Conservation (phyloP, 2,113 vertebrate species). For the Grammomys dolichurus region DNA sequence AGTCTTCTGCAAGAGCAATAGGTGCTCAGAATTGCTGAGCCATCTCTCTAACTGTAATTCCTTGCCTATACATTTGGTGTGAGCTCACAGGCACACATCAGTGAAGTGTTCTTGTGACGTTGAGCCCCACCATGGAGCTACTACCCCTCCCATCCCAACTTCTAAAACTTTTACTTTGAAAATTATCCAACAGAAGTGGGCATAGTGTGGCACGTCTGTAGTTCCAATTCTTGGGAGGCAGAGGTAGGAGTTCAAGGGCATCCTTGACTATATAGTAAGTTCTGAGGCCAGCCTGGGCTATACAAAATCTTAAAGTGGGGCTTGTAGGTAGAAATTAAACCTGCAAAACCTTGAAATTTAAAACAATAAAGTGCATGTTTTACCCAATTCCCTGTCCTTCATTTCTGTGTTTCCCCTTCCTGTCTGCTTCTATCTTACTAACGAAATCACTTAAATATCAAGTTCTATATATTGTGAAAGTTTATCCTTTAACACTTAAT, state of each 20-base stretch:
- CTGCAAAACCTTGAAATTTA: neutral
- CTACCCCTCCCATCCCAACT: too few relatives aligned
- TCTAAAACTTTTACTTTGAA: slow-evolving; percentile 12
- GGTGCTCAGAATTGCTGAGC: neutral
- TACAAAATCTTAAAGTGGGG: neutral
- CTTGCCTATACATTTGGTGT: neutral
- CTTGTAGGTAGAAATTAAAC: neutral
- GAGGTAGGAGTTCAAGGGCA: neutral
- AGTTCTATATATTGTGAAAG: neutral
- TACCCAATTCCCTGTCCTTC: neutral
- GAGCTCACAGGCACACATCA: neutral
- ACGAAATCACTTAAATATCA: neutral
- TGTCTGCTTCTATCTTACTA: neutral
- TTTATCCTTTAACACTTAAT: slow-evolving; percentile 27
- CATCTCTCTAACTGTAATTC: neutral
- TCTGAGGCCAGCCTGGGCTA: neutral
- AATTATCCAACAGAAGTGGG: neutral
- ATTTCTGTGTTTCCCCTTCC: neutral
- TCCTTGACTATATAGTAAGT: neutral
- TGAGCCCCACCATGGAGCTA: neutral
- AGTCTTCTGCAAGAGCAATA: too few relatives aligned
- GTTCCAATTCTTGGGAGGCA: neutral
- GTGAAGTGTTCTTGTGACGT: neutral
- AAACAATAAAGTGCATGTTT: neutral
- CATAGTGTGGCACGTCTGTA: too few relatives aligned